Percentiles rank a stretch among this genome's conserved stretches.
Evolutionary conservation across 2,888 invertebrate genomes (phyloP).

Genomic region (Phorcus lineatus): DNA sequence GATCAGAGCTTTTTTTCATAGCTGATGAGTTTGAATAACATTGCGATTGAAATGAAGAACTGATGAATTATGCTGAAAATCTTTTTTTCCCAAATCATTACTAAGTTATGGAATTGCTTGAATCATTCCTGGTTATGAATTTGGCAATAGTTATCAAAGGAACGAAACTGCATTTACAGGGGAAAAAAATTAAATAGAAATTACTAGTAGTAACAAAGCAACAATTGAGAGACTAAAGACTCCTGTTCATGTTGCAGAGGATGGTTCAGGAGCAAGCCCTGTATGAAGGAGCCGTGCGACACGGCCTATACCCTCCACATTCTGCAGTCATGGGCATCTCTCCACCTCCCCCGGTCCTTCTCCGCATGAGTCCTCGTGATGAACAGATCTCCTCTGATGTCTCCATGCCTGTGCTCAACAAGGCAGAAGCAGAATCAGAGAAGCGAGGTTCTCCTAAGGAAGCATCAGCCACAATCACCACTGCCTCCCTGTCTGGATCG

Average conservation of each 20-base stretch:
- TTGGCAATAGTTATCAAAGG: too few species aligned
- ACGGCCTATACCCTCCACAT: conserved; percentile 27
- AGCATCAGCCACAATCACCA: conserved; percentile 21
- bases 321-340: conserved; percentile 34
- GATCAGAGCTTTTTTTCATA: too few species aligned
- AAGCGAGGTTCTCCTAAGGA: neutral
- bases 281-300: conserved; percentile 2
- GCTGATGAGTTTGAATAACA: too few species aligned
- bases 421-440: neutral
- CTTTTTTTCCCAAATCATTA: too few species aligned
- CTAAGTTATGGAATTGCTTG: too few species aligned
- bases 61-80: too few species aligned
- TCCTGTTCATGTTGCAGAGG: conserved; percentile 14
- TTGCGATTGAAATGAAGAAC: too few species aligned
- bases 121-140: too few species aligned
- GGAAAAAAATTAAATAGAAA: too few species aligned
- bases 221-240: too few species aligned
- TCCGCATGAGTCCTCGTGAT: conserved; percentile 29
- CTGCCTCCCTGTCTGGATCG: neutral
- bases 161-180: too few species aligned
- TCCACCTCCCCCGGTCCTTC: conserved; percentile 30
- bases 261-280: conserved; percentile 26
- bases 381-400: neutral
- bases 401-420: conserved; percentile 3
- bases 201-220: too few species aligned